Evolutionary conservation across 2,888 invertebrate genomes (phyloP), one percentile per base, ranked within the genome.

Genomic region (Melikaiella ostensackeni): DNA sequence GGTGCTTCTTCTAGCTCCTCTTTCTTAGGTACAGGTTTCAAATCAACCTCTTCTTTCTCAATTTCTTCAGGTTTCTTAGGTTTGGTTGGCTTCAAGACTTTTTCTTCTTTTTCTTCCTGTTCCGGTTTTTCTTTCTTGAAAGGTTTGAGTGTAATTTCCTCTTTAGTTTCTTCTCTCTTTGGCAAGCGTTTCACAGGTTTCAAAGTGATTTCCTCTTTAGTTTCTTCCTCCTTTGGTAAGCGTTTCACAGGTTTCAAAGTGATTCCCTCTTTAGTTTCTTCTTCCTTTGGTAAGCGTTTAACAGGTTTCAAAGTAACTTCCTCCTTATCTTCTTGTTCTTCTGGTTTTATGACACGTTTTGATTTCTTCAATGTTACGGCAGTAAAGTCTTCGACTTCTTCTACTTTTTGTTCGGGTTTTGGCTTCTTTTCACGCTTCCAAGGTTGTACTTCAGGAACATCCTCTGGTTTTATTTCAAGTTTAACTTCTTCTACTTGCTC

Each of bases 381-480:
- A 38, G 82, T 81, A 3, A 83, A 81, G 35, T 85, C 82, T 75
- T 83, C 82, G 61, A 80, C 77, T 61, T 83, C 82, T 66, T 79
- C 74, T 81, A 86, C 88, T 79, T 64, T 64, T 13, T 64, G 57
- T 74, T 77, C 46, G 50, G 74, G 33, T 70, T 81, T 79, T 7
- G 83, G 81, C 30, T 86, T 88, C 59, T 86, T 86, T 13, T 81
- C 84, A 24, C 86, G 86, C 5, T 80, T 83, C 88, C 93, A 90
- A 87, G 93, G 94, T 75, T n/a, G n/a, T n/a, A n/a, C n/a, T n/a
- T n/a, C n/a, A n/a, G 94, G 89, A 62, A 93, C 91, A 0, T 94
- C 92, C 4, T 75, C 63, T 78, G 93, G 75, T 79, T 83, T 73
- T 2, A 30, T 30, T 30, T 30, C 30, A 30, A 30, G 30, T 30